phyloP scores from a whole-genome alignment of 2,888 invertebrate species.

The Machimus atricapillus region DNA sequence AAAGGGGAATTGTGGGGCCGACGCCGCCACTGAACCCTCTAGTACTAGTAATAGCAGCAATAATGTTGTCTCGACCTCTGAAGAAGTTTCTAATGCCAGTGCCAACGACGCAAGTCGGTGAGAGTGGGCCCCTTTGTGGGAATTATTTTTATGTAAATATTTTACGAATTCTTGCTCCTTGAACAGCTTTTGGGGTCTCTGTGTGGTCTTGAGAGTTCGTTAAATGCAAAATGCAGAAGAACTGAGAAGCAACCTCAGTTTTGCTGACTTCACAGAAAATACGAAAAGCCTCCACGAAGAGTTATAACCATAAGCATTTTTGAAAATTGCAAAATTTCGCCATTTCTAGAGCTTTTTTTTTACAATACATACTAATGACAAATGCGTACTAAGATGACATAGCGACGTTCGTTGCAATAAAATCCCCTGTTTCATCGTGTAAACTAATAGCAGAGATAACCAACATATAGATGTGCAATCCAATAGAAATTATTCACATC shows the following conservation, averaged over 20 bases:
- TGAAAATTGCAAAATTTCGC: background rate
- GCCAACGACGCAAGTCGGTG: constrained; percentile 46
- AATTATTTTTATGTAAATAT: background rate
- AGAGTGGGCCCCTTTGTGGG: background rate
- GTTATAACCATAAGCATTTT: background rate
- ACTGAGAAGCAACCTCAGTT: background rate
- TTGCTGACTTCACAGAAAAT: background rate
- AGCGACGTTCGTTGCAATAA: background rate
- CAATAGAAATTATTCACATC: no score
- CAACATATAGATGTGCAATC: no score
- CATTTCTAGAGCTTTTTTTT: background rate
- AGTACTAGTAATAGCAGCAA: constrained; percentile 21
- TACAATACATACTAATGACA: background rate
- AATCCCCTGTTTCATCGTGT: background rate
- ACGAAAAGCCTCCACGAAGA: background rate
- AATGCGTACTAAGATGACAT: background rate
- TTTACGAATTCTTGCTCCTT: background rate
- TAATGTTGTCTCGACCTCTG: constrained; percentile 26
- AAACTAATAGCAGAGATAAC: no score
- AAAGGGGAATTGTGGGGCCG: background rate
- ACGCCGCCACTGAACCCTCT: background rate
- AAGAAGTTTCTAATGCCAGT: constrained; percentile 42
- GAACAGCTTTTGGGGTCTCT: background rate
- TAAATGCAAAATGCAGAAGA: background rate
- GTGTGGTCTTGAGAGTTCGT: background rate